These are phyloP conservation scores for Litoditis marina DNA, from an alignment of 2,888 invertebrate species.

Conservation along the genomic window DNA sequence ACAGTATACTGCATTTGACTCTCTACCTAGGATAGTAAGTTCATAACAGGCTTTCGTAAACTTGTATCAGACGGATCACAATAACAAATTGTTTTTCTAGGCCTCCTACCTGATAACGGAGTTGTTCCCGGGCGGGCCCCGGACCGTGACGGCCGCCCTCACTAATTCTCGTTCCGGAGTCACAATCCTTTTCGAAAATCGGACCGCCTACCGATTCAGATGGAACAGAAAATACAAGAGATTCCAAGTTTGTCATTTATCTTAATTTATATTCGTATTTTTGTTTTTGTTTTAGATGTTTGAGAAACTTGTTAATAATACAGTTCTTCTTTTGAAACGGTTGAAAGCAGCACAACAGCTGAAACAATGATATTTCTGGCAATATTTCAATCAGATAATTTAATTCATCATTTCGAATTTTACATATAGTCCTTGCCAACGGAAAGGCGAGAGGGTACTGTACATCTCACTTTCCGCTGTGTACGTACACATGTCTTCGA, in stretches of 20 bases:
- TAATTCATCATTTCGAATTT: too few species aligned
- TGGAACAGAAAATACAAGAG: conserved; percentile 50
- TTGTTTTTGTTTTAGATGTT: too few species aligned
- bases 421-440: too few species aligned
- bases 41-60: neutral
- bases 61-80: neutral
- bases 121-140: conserved; percentile 51
- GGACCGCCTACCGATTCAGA: conserved; percentile 51
- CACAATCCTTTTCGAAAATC: conserved; percentile 44
- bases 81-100: conserved; percentile 13
- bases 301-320: too few species aligned
- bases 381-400: too few species aligned
- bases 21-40: too few species aligned
- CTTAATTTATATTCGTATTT: neutral
- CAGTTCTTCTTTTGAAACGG: too few species aligned
- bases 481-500: too few species aligned
- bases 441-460: too few species aligned
- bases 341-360: too few species aligned
- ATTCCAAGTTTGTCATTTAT: conserved; percentile 41
- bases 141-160: conserved; percentile 53
- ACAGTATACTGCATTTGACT: too few species aligned
- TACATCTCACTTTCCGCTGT: too few species aligned
- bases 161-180: conserved; percentile 53
- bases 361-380: neutral
- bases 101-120: conserved; percentile 46